A percentile compares a stretch with the other conserved stretches of the same genome.
phyloP scores from a whole-genome alignment of 1,140 invertebrate genomes.

The Drosophila nebulosa region DNA sequence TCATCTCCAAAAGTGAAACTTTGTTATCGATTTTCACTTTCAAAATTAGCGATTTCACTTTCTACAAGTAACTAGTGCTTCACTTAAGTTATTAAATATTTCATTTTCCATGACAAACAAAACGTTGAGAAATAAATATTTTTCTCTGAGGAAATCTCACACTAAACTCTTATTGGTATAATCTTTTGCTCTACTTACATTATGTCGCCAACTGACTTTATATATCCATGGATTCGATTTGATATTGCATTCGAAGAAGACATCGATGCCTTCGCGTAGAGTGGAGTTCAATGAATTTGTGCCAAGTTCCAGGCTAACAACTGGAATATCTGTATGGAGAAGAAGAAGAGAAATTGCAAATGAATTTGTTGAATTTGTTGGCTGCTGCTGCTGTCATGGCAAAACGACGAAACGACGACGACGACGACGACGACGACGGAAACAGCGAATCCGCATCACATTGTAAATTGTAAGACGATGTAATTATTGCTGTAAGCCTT shows the following conservation, averaged over 20 bases:
- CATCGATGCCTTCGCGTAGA: conserved; percentile 92
- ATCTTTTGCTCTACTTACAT: conserved; percentile 87
- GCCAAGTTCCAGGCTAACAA: conserved; percentile 89
- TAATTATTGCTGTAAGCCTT: conserved; percentile 71
- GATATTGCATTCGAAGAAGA: conserved; percentile 95
- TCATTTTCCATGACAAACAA: too few species aligned
- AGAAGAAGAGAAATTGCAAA: background rate
- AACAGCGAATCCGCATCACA: background rate
- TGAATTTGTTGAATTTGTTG: background rate
- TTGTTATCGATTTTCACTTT: too few species aligned
- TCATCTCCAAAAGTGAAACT: too few species aligned
- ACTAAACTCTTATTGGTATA: background rate
- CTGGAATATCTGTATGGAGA: conserved; percentile 86
- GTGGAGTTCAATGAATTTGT: conserved; percentile 89
- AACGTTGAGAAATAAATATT: too few species aligned
- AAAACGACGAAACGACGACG: background rate
- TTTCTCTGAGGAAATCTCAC: too few species aligned
- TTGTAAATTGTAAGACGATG: conserved; percentile 22
- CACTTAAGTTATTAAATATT: too few species aligned
- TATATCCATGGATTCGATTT: conserved; percentile 93
- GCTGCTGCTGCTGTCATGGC: conserved; percentile 25
- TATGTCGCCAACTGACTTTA: conserved; percentile 91
- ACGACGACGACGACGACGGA: too few species aligned
- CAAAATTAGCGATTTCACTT: too few species aligned
- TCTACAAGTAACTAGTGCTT: too few species aligned